A percentile compares a stretch with the other conserved stretches of the same genome.
These are phyloP conservation scores for Hypotaenidia philippensis DNA, from an alignment of 2,797 vertebrate species.

Conservation along the genomic window DNA sequence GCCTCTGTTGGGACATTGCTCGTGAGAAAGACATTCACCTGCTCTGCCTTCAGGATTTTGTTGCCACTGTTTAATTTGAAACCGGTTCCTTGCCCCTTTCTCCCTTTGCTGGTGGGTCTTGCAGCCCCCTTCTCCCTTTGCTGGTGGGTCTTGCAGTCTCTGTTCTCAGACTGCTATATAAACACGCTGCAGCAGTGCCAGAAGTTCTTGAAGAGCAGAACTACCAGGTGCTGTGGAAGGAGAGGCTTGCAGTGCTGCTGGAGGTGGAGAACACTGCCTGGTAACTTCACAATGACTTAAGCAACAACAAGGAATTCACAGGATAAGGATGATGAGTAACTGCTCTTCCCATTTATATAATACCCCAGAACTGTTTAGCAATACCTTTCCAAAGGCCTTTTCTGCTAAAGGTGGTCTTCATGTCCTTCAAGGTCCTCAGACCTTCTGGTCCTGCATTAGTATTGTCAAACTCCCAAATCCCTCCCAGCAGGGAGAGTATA, in stretches of 20 bases:
- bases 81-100: background rate
- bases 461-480: background rate
- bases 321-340: background rate
- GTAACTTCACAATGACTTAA: background rate
- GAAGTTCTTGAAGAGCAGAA: background rate
- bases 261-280: background rate
- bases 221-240: background rate
- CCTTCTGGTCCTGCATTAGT: background rate
- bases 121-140: background rate
- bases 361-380: background rate
- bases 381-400: background rate
- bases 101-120: background rate
- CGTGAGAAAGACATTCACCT: slow-evolving; percentile 23
- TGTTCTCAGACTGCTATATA: background rate
- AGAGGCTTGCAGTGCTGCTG: background rate
- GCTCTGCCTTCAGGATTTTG: background rate
- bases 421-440: background rate
- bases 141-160: background rate
- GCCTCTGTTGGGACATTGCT: background rate
- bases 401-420: background rate
- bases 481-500: background rate
- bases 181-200: background rate
- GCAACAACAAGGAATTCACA: background rate
- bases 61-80: background rate
- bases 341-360: background rate